Percentiles rank a stretch among this genome's conserved stretches.
These are phyloP conservation scores for Ascidia mentula DNA, from an alignment of 23 tunicate genomes.

Conservation along the genomic window DNA sequence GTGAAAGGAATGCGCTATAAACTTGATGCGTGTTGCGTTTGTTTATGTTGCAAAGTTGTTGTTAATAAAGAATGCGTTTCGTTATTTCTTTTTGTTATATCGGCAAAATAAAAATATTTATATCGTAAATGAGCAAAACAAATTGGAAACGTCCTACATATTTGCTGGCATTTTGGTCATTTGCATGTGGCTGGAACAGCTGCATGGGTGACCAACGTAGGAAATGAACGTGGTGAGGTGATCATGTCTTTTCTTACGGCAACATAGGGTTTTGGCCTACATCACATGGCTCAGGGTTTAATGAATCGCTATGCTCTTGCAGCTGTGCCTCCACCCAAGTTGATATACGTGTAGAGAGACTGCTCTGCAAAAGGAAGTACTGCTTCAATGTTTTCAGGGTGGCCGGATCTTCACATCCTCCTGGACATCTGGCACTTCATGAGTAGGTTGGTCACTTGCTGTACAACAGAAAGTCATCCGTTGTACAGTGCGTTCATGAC, in stretches of 20 bases:
- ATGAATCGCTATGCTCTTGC: conserved; percentile 13
- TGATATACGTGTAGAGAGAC: conserved; percentile 31
- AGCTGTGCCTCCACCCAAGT: conserved; percentile 21
- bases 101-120: too few species aligned
- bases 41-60: too few species aligned
- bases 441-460: too few species aligned
- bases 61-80: too few species aligned
- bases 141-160: too few species aligned
- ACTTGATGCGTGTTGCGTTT: too few species aligned
- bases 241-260: conserved; percentile 23
- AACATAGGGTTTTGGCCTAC: conserved; percentile 17
- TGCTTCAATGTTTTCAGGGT: background rate
- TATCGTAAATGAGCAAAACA: too few species aligned
- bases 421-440: conserved; percentile 39
- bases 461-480: conserved; percentile 29
- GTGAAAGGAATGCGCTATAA: too few species aligned
- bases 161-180: too few species aligned
- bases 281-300: conserved; percentile 30
- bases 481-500: conserved; percentile 27
- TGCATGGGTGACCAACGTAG: conserved; percentile 43
- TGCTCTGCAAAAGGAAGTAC: background rate
- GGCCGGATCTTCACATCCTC: background rate
- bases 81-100: too few species aligned
- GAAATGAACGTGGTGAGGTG: conserved; percentile 43
- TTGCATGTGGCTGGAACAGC: conserved; percentile 24